Evolutionary conservation across 2,888 invertebrate species (phyloP).

Genomic region (Cepaea hortensis): DNA sequence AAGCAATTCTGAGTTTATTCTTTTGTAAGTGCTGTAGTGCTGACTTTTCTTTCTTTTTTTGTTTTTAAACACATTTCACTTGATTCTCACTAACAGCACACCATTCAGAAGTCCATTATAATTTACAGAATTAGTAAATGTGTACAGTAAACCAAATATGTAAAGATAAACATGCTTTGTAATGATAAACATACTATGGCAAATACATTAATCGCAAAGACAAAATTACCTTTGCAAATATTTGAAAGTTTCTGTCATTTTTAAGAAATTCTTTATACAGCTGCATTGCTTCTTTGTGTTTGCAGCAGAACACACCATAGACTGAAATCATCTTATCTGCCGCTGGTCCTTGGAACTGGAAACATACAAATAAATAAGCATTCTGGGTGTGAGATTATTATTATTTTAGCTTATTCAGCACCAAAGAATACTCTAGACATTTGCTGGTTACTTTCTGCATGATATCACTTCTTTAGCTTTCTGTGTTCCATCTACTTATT

Average conservation of each 20-base stretch:
- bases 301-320: slow-evolving; percentile 93
- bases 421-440: background rate
- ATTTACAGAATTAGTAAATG: no score
- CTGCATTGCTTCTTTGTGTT: slow-evolving; percentile 93
- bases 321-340: slow-evolving; percentile 87
- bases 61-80: no score
- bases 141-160: no score
- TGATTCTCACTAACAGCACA: no score
- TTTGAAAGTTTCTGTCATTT: slow-evolving; percentile 76
- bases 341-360: slow-evolving; percentile 75
- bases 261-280: slow-evolving; percentile 85
- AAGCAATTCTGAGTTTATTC: no score
- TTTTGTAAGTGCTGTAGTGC: no score
- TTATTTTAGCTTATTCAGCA: background rate
- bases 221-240: slow-evolving; percentile 75
- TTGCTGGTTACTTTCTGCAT: background rate
- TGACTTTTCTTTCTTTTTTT: no score
- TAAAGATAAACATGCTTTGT: no score
- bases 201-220: background rate
- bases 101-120: no score
- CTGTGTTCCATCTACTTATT: background rate
- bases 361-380: background rate
- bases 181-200: background rate
- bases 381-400: background rate
- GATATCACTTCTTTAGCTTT: background rate